Conservation (phyloP, 2,797 vertebrate species). For the Epinephelus malabaricus region DNA sequence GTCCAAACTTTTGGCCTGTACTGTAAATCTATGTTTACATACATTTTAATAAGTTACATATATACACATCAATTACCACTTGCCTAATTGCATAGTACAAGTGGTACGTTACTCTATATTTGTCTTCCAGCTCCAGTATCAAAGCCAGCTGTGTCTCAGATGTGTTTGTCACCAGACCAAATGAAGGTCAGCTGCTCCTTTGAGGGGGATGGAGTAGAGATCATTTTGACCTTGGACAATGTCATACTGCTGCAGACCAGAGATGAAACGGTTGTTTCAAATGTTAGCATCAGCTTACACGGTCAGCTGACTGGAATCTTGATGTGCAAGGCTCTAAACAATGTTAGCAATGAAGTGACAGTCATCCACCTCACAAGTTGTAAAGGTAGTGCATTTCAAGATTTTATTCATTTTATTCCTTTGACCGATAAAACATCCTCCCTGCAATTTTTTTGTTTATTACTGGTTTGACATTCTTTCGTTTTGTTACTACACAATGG, state of each 20-base stretch:
- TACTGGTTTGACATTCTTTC: not conserved
- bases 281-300: conserved; percentile 2
- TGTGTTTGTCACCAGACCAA: conserved; percentile 33
- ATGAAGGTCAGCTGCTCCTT: conserved; percentile 50
- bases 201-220: conserved; percentile 19
- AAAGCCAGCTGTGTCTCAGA: conserved; percentile 30
- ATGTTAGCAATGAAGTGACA: conserved; percentile 12
- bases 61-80: no score
- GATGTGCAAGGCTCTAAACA: conserved; percentile 18
- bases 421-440: accelerated
- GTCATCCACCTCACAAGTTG: conserved; percentile 5
- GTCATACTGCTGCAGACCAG: not conserved
- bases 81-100: no score
- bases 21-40: no score
- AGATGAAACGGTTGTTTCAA: not conserved
- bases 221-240: conserved; percentile 13
- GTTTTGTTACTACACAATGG: no score
- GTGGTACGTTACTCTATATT: not conserved
- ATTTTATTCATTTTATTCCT: not conserved
- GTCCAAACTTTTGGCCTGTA: no score
- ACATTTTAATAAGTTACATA: no score
- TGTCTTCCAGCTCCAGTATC: conserved; percentile 36
- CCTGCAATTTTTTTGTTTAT: not conserved
- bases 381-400: not conserved
- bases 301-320: conserved; percentile 22